Evolutionary conservation across 30 jellyfish, hydroid and myxozoan species (phyloP).

Genomic region (Sanderia malayensis): DNA sequence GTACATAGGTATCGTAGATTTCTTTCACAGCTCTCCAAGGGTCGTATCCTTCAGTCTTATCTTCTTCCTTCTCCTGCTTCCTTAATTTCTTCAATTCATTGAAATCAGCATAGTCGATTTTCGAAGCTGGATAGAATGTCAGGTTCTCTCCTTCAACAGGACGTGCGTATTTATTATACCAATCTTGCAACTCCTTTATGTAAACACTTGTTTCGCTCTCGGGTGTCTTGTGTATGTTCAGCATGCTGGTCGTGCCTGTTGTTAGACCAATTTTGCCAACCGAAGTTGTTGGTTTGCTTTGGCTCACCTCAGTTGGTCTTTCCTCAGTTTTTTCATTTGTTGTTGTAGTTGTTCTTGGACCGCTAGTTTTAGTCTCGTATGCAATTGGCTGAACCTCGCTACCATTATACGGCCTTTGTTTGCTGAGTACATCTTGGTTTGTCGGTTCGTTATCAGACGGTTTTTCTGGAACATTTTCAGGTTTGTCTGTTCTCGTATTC

Average conservation of each 20-base stretch:
- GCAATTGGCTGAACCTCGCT: constrained; percentile 31
- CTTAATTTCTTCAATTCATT: constrained; percentile 23
- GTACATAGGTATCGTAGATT: constrained; percentile 35
- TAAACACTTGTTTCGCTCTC: constrained; percentile 26
- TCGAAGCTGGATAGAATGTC: constrained; percentile 60
- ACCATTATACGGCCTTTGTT: constrained; percentile 48
- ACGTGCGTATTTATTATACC: constrained; percentile 57
- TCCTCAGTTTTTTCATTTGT: constrained; percentile 1
- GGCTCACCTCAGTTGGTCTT: constrained; percentile 8
- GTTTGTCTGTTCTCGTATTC: constrained; percentile 7
- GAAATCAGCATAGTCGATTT: constrained; percentile 28
- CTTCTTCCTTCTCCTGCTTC: constrained; percentile 49
- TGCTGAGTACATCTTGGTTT: constrained; percentile 22
- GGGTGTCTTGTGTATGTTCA: constrained; percentile 13
- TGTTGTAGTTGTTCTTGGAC: constrained; percentile 17
- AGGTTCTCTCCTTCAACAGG: constrained; percentile 43
- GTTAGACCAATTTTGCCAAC: neutral
- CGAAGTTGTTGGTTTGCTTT: constrained; percentile 2
- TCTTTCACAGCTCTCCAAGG: constrained; percentile 76
- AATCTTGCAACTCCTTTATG: constrained; percentile 38
- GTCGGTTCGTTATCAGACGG: constrained; percentile 8
- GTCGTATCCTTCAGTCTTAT: constrained; percentile 47
- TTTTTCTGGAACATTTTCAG: constrained; percentile 19
- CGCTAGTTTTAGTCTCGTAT: constrained; percentile 34
- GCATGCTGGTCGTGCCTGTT: neutral